phyloP scores from a whole-genome alignment of 2,113 vertebrate genomes.

The Epinephelus fuscoguttatus region DNA sequence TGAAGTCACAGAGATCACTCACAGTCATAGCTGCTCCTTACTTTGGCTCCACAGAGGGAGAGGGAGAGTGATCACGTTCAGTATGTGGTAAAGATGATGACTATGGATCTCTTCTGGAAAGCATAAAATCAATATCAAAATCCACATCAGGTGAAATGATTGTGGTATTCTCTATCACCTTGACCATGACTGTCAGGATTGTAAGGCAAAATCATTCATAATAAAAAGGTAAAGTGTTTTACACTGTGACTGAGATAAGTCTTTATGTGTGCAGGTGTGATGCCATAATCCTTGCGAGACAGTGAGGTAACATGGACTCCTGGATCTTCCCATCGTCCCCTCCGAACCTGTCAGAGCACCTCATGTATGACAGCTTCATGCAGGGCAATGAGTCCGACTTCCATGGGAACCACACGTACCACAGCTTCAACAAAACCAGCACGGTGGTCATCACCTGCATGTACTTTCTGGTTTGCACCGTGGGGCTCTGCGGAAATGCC shows the following conservation, averaged over 20 bases:
- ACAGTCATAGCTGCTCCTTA: not conserved
- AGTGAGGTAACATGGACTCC: conserved; percentile 77
- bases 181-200: not conserved
- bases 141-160: not conserved
- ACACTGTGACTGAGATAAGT: conserved; percentile 15
- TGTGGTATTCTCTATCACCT: not conserved
- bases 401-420: conserved; percentile 81
- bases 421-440: conserved; percentile 89
- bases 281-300: conserved; percentile 43
- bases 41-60: not conserved
- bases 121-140: conserved; percentile 11
- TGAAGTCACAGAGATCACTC: not conserved
- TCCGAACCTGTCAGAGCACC: conserved; percentile 83
- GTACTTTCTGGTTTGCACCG: conserved; percentile 93
- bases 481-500: conserved; percentile 93
- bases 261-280: conserved; percentile 66
- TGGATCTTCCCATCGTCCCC: conserved; percentile 79
- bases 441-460: conserved; percentile 94
- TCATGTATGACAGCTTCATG: conserved; percentile 83
- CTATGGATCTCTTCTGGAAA: not conserved
- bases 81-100: conserved; percentile 14
- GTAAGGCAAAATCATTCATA: not conserved
- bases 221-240: not conserved
- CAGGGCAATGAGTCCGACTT: conserved; percentile 83
- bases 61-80: not conserved